These are phyloP conservation scores for Pedionomus torquatus DNA, from an alignment of 2,113 vertebrate genomes.

Conservation along the genomic window DNA sequence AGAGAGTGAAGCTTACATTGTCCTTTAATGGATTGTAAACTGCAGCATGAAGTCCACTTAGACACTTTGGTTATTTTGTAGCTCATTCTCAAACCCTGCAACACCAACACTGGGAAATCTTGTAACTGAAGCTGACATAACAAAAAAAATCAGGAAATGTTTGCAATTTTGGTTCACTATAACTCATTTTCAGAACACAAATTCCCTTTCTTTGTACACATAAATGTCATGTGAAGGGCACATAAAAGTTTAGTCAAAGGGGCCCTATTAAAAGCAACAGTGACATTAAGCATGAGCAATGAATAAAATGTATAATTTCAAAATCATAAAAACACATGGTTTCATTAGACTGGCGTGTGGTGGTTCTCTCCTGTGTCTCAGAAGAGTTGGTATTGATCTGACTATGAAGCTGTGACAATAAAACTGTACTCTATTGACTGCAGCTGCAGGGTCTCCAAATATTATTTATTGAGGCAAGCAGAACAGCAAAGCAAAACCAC, in stretches of 20 bases:
- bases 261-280: slow-evolving; percentile 4
- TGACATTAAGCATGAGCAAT: slow-evolving; percentile 49
- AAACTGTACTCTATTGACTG: slow-evolving; percentile 90
- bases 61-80: neutral
- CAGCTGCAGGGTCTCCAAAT: slow-evolving; percentile 87
- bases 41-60: neutral
- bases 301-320: slow-evolving; percentile 63
- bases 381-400: slow-evolving; percentile 82
- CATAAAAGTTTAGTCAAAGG: slow-evolving; percentile 25
- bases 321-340: slow-evolving; percentile 64
- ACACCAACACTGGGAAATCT: neutral
- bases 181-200: slow-evolving; percentile 31
- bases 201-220: slow-evolving; percentile 1
- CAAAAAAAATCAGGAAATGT: slow-evolving; percentile 27
- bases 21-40: neutral
- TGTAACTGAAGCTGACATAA: slow-evolving; percentile 8
- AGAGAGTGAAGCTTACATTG: neutral
- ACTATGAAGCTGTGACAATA: slow-evolving; percentile 82
- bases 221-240: slow-evolving; percentile 11
- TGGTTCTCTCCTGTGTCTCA: slow-evolving; percentile 46
- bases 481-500: slow-evolving; percentile 80
- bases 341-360: slow-evolving; percentile 64
- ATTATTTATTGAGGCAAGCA: slow-evolving; percentile 90
- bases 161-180: slow-evolving; percentile 42
- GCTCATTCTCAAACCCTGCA: neutral